Evolutionary conservation across 2,797 vertebrate species (phyloP).

Genomic region (Octomys mimax): DNA sequence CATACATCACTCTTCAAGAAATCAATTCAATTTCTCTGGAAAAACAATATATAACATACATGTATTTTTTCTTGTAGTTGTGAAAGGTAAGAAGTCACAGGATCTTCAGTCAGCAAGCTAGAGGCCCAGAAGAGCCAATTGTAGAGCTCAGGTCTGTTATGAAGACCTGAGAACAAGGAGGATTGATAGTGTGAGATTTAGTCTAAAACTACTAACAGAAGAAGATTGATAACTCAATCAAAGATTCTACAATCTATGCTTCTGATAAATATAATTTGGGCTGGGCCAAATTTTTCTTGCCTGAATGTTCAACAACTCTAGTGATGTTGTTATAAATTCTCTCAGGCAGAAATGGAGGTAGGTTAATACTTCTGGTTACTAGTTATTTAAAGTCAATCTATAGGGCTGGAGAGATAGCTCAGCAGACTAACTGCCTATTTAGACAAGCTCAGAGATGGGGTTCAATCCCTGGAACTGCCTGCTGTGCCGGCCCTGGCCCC

Average conservation of each 20-base stretch:
- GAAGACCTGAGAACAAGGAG: background rate
- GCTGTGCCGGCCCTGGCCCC: too few species aligned
- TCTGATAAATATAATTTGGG: background rate
- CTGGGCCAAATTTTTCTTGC: background rate
- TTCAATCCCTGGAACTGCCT: too few species aligned
- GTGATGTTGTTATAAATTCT: background rate
- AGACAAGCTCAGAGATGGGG: too few species aligned
- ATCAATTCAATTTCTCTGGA: too few species aligned
- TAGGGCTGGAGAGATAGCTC: too few species aligned
- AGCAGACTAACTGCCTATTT: too few species aligned
- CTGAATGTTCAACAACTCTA: background rate
- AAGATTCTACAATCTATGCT: background rate
- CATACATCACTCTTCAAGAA: too few species aligned
- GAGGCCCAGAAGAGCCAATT: too few species aligned
- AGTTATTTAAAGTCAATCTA: background rate
- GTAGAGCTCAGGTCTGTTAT: background rate
- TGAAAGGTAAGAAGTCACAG: background rate
- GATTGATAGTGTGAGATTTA: background rate
- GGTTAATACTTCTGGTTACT: background rate
- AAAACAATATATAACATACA: background rate
- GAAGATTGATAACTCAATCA: background rate
- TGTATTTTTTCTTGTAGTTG: background rate
- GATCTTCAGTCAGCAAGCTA: too few species aligned
- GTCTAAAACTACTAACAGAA: background rate
- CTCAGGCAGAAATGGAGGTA: conserved; percentile 27